Conservation (phyloP, 2,113 vertebrate genomes). For the Toxotes jaculatrix region DNA sequence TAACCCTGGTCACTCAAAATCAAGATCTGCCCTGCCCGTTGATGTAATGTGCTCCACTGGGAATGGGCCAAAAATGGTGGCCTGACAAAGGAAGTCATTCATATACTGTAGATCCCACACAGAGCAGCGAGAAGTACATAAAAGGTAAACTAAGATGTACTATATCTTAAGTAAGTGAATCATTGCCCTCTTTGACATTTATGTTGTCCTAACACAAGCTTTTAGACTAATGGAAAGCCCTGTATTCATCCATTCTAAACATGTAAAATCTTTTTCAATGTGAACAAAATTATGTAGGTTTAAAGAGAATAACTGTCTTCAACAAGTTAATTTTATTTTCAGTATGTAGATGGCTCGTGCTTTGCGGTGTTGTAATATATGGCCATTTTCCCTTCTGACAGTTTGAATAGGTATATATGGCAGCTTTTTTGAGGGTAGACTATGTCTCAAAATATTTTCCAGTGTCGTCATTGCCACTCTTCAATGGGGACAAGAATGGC, state of each 20-base stretch:
- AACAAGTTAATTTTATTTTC: neutral
- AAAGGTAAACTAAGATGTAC: neutral
- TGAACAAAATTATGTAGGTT: neutral
- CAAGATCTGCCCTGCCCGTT: slow-evolving; percentile 57
- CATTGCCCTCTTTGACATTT: neutral
- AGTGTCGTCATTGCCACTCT: slow-evolving; percentile 26
- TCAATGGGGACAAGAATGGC: slow-evolving; percentile 6
- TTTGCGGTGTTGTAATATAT: neutral
- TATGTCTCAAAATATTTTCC: slow-evolving; percentile 13
- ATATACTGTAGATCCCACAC: neutral
- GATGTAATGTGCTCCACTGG: slow-evolving; percentile 63
- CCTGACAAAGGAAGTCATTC: slow-evolving; percentile 23
- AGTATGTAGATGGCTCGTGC: neutral
- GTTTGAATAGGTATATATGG: slow-evolving; percentile 4
- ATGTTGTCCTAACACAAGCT: neutral
- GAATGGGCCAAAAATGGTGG: slow-evolving; percentile 29
- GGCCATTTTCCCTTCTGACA: neutral
- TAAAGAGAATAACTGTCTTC: neutral
- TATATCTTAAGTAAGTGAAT: neutral
- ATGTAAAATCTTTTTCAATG: neutral
- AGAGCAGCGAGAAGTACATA: neutral
- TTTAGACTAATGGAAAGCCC: neutral
- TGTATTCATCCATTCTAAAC: neutral
- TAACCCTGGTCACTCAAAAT: slow-evolving; percentile 53
- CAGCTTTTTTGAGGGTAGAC: slow-evolving; percentile 5